Evolutionary conservation across 2,113 vertebrate genomes (phyloP), one percentile per base, ranked within the genome.

Genomic region (Pongo abelii): DNA sequence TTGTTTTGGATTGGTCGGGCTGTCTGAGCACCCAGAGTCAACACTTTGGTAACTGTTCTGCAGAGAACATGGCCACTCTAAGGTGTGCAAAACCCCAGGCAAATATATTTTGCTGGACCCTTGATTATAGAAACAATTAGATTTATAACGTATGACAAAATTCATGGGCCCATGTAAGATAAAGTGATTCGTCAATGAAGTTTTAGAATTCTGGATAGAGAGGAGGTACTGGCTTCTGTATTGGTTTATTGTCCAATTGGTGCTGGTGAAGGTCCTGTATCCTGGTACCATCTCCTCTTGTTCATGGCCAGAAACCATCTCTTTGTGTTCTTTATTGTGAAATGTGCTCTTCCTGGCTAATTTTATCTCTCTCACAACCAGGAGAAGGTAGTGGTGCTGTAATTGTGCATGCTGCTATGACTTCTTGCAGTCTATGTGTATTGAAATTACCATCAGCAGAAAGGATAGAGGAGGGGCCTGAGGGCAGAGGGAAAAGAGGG

Each of bases 301-400:
- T 77, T 69, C 8, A 38, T 9, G n/a, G 35, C 59, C 20, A 23
- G 27, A 86, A 84, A 55, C n/a, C 69, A 84, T 84, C 25, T 70
- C 48, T 87, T 74, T 55, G 40, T 80, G 43, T 70, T 84, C 57
- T 12, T 85, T 70, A 61, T 46, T 57, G 70, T 90, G 84, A 57
- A 64, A 23, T 6, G 10, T 27, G 8, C 35, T 69, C 50, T 92
- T 96, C 55, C 46, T 52, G 46, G n/a, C 22, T 91, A 16, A 43
- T 77, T 55, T 92, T 1, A 0, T 79, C 1, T 55, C n/a, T 87
- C 25, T 55, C 40, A 22, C 10, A 59, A 3, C 10, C 38, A 50
- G 59, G 18, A 22, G 43, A 90, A 78, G 35, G 55, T 22, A 74
- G 46, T 14, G 14, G 5, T 22, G 9, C 17, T 77, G 35, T 74